Evolutionary conservation across 2,888 invertebrate species (phyloP).

Genomic region (Philereme transversata): DNA sequence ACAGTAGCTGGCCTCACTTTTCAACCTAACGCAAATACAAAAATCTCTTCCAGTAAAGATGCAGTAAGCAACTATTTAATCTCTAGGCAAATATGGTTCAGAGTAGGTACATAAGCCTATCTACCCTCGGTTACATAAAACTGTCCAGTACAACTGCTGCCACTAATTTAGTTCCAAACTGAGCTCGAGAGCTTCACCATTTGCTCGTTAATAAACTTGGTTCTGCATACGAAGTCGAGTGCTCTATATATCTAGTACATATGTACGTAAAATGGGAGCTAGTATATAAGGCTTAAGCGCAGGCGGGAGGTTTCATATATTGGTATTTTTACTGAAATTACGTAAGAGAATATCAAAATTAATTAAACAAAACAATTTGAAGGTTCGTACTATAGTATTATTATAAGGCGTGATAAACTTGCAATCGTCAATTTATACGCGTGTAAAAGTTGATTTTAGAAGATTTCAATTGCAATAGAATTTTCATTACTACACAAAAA

Average conservation of each 20-base stretch:
- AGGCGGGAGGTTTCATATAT: conserved; percentile 6
- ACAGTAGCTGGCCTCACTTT: too few relatives aligned
- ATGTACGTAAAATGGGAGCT: conserved; percentile 1
- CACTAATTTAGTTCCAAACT: conserved; percentile 22
- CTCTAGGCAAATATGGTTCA: background rate
- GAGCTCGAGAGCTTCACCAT: conserved; percentile 23
- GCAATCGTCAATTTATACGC: too few relatives aligned
- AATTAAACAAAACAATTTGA: too few relatives aligned
- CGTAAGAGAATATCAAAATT: too few relatives aligned
- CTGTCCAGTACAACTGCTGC: conserved; percentile 5
- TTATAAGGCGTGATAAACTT: too few relatives aligned
- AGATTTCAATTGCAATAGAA: too few relatives aligned
- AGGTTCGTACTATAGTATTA: too few relatives aligned
- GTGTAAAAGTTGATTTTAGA: too few relatives aligned
- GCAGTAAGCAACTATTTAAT: background rate
- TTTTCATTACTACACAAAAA: too few relatives aligned
- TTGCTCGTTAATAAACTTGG: conserved; percentile 27
- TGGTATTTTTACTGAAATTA: too few relatives aligned
- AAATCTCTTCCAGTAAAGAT: too few relatives aligned
- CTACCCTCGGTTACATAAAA: background rate
- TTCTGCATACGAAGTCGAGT: conserved; percentile 23
- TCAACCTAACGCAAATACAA: too few relatives aligned
- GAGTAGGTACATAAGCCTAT: background rate
- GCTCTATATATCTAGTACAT: background rate
- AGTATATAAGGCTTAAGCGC: conserved; percentile 12